Conservation (phyloP, 2,797 vertebrate genomes). For the Anguilla megastoma region DNA sequence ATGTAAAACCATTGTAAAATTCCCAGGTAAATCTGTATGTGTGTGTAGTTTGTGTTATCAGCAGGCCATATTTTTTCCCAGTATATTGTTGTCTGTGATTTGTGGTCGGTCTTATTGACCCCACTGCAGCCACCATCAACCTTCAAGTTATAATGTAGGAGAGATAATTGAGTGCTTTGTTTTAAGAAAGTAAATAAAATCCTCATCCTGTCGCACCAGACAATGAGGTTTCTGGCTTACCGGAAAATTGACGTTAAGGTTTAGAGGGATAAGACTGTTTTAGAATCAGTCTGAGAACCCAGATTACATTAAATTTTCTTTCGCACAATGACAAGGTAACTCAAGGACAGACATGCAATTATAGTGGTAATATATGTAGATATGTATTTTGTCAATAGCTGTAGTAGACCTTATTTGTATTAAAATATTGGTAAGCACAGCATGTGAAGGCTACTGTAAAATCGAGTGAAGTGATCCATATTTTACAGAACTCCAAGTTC, state of each 20-base stretch:
- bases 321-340: neutral
- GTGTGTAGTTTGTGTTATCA: neutral
- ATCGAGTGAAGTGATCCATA: neutral
- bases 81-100: neutral
- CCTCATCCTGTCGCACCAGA: neutral
- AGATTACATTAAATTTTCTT: neutral
- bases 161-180: neutral
- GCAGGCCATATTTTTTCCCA: neutral
- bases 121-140: neutral
- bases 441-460: neutral
- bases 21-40: neutral
- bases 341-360: neutral
- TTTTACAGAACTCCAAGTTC: neutral
- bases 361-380: neutral
- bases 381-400: neutral
- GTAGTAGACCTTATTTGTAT: neutral
- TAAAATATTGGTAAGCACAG: neutral
- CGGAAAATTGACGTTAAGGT: neutral
- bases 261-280: neutral
- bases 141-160: neutral
- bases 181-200: neutral
- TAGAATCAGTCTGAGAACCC: neutral
- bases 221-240: neutral
- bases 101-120: neutral
- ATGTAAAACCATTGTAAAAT: neutral